Evolutionary conservation across 1,140 invertebrate genomes (phyloP).

Genomic region (Macrobrachium nipponense): DNA sequence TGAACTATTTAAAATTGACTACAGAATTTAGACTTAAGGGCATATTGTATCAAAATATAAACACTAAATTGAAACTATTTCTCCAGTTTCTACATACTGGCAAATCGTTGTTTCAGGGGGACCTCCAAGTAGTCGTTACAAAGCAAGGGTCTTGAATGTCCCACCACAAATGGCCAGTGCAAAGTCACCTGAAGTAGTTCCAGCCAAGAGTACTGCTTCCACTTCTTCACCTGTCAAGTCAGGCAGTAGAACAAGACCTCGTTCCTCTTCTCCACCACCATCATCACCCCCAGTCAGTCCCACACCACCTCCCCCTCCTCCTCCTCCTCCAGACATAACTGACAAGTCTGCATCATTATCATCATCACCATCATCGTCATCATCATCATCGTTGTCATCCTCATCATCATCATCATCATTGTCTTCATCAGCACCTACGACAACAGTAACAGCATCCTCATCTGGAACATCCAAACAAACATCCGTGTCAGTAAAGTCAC

Average conservation of each 20-base stretch:
- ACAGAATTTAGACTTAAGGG: too few relatives aligned
- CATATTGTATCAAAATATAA: not conserved
- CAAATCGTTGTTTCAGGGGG: conserved; percentile 45
- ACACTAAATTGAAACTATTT: not conserved
- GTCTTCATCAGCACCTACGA: not conserved
- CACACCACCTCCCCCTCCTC: conserved; percentile 2
- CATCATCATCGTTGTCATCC: conserved; percentile 16
- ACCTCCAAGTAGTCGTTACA: conserved; percentile 71
- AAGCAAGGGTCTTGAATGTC: conserved; percentile 72
- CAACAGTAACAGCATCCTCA: too few relatives aligned
- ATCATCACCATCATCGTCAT: not conserved
- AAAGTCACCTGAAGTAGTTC: conserved; percentile 38
- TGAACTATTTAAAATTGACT: too few relatives aligned
- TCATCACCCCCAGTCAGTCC: conserved; percentile 37
- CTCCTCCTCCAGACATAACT: conserved; percentile 16
- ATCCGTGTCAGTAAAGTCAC: too few relatives aligned
- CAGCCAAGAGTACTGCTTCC: conserved; percentile 41
- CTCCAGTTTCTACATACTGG: not conserved
- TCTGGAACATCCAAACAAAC: too few relatives aligned
- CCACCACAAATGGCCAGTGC: conserved; percentile 50
- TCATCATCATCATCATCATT: conserved; percentile 7
- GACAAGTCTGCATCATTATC: conserved; percentile 25
- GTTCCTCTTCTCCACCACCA: conserved; percentile 33
- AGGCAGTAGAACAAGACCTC: conserved; percentile 26
- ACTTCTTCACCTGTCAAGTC: conserved; percentile 41